Base-by-base conservation (phyloP, 2,113 vertebrate genomes). In the Peucedramus taeniatus region DNA sequence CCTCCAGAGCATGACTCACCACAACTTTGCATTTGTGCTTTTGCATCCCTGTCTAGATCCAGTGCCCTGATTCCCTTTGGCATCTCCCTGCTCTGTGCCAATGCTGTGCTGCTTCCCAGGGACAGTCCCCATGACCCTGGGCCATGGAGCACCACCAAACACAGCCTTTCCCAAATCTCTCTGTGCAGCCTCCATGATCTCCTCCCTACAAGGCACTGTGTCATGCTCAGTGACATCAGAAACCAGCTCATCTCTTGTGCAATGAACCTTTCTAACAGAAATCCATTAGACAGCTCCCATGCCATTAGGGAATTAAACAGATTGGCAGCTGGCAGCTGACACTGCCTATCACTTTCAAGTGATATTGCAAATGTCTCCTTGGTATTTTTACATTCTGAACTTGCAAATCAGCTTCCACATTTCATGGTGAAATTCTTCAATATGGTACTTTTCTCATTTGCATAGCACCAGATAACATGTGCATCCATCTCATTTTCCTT, bases 371-470 rank as follows among this genome's bases (percentile, higher is more conserved):
- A 87, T 61, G 50, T 74, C 39, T 77, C 71, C 53, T 83, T 20
- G 47, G n/a, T 61, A 63, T 28, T 92, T 94, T 95, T 66, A 81
- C 44, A 33, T 66, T 28, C 71, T 77, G 21, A 90, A 76, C 33
- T 91, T 50, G 44, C 63, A 87, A 91, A 93, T 74, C 54, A 83
- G n/a, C 39, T 94, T 88, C 42, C 27, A 21, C 40, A 47, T 78
- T 83, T 74, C 59, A 63, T 11, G 53, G 16, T 68, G 57, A 84
- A 94, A 89, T 30, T 54, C 28, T 75, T 80, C 63, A 85, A 28
- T 23, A 13, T 33, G 37, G 35, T 66, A 70, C 53, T 85, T 47
- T 93, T 86, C 75, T 83, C 37, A 85, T 83, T 89, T 72, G 60
- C 45, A 72, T 30, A 60, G 47, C 45, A 72, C 63, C 60, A 60